Percentiles rank a stretch among this genome's conserved stretches.
Conservation (phyloP, 2,797 vertebrate species). For the Halcyon chelicuti region DNA sequence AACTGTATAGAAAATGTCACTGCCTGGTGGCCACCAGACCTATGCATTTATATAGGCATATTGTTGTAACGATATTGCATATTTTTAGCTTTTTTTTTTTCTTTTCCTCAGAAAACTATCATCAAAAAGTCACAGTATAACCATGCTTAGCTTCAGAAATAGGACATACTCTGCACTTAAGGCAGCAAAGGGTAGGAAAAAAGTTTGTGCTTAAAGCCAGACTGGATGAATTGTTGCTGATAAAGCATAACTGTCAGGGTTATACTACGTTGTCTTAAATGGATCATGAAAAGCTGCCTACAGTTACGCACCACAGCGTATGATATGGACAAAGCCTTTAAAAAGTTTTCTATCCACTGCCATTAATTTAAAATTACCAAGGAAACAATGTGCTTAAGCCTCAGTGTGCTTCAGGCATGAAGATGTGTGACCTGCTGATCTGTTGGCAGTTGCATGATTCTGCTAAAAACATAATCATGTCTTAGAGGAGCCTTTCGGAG, state of each 20-base stretch:
- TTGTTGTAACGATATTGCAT: not conserved
- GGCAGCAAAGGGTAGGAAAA: not conserved
- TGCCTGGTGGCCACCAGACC: not conserved
- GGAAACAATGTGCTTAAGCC: not conserved
- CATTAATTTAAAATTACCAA: not conserved
- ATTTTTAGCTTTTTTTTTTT: not conserved
- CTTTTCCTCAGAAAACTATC: not conserved
- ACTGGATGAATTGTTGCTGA: not conserved
- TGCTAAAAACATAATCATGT: rapidly evolving
- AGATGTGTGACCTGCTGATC: rapidly evolving
- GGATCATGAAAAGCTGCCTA: not conserved
- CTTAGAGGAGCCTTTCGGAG: not conserved
- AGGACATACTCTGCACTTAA: not conserved
- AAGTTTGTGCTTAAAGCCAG: not conserved
- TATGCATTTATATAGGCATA: not conserved
- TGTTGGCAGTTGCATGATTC: rapidly evolving
- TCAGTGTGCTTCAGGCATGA: not conserved
- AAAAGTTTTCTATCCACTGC: not conserved
- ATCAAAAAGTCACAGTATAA: not conserved
- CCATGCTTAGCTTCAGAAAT: not conserved
- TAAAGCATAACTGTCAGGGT: not conserved
- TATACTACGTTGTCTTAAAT: not conserved
- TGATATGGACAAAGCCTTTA: not conserved
- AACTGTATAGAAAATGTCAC: not conserved
- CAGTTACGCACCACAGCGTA: not conserved